Conservation (phyloP, 2,797 vertebrate genomes). For the Sebastes iracundus region DNA sequence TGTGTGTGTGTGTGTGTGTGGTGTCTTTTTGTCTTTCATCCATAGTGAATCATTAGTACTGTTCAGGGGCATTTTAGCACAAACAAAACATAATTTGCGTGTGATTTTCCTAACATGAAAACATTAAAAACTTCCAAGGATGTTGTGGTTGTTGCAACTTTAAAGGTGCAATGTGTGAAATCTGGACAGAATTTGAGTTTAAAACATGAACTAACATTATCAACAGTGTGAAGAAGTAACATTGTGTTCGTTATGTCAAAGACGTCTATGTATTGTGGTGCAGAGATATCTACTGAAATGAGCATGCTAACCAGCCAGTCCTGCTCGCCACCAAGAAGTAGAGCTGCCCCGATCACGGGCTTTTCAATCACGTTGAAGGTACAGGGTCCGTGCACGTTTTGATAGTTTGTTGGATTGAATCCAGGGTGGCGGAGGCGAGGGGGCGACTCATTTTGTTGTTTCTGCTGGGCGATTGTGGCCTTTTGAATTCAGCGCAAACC, state of each 20-base stretch:
- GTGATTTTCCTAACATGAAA: not conserved
- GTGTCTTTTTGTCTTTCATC: slow-evolving; percentile 11
- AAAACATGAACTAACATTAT: not conserved
- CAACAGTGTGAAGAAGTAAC: not conserved
- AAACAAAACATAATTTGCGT: not conserved
- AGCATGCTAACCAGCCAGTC: not conserved
- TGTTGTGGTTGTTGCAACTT: not conserved
- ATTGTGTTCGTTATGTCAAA: not conserved
- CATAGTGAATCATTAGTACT: slow-evolving; percentile 5
- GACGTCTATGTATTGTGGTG: not conserved
- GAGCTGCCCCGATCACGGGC: too few species aligned
- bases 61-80: not conserved
- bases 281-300: not conserved
- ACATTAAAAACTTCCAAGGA: not conserved
- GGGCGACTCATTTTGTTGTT: too few species aligned
- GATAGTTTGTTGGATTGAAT: too few species aligned
- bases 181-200: not conserved
- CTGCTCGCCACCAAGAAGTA: too few species aligned
- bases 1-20: not conserved
- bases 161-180: not conserved
- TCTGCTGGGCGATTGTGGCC: too few species aligned
- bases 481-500: too few species aligned
- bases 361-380: too few species aligned
- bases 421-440: too few species aligned
- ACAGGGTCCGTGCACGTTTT: too few species aligned